These are phyloP conservation scores for Astyanax mexicanus DNA, from an alignment of 2,797 vertebrate species.

Conservation along the genomic window DNA sequence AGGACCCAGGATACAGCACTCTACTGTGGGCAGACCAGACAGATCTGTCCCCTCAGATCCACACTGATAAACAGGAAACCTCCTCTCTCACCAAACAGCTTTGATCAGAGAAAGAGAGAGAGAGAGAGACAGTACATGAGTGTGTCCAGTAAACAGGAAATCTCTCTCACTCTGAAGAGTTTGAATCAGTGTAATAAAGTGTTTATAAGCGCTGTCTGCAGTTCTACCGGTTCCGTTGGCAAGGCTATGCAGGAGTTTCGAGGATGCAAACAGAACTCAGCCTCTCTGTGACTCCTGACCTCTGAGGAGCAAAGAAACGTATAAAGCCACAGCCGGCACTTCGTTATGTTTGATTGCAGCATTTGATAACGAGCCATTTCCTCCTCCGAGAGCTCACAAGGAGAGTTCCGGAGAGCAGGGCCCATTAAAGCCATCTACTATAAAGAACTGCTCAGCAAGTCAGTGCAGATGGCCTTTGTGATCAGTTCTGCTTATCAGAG, in stretches of 20 bases:
- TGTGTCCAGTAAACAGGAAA: too few species aligned
- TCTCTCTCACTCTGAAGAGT: slow-evolving; percentile 10
- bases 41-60: too few species aligned
- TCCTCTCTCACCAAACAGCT: too few species aligned
- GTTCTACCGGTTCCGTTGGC: not conserved
- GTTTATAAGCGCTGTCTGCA: not conserved
- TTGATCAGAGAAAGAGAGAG: too few species aligned
- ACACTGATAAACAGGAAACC: too few species aligned
- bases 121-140: not conserved
- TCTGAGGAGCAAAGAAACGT: not conserved
- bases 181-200: slow-evolving; percentile 8
- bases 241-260: not conserved
- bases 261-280: too few species aligned
- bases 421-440: not conserved
- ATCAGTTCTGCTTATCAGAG: too few species aligned
- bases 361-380: not conserved
- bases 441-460: not conserved
- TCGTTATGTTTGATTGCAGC: not conserved
- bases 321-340: not conserved
- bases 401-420: not conserved
- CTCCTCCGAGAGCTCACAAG: not conserved
- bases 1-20: too few species aligned
- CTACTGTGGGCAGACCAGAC: too few species aligned
- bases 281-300: slow-evolving; percentile 2
- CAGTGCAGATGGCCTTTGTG: too few species aligned